A percentile compares a stretch with the other conserved stretches of the same genome.
Conservation (phyloP, 2,888 invertebrate species). For the Eubasilissa splendida region DNA sequence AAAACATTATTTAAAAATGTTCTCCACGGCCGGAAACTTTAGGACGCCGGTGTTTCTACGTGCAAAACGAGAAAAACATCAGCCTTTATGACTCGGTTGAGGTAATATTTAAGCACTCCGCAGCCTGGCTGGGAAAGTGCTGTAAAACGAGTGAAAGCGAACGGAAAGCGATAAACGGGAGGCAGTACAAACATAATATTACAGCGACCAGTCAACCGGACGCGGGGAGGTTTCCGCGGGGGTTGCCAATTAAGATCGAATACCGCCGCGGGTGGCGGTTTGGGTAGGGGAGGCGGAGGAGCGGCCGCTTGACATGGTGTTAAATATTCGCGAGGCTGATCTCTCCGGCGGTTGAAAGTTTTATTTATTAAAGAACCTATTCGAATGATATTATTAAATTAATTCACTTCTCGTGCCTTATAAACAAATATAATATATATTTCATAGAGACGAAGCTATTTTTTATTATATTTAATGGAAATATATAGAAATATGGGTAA, state of each 20-base stretch:
- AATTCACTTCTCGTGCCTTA: too few relatives aligned
- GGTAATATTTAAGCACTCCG: constrained; percentile 22
- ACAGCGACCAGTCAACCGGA: constrained; percentile 53
- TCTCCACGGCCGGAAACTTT: too few relatives aligned
- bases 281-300: not conserved
- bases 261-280: not conserved
- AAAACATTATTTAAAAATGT: too few relatives aligned
- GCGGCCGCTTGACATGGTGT: constrained; percentile 37
- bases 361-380: too few relatives aligned
- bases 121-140: constrained; percentile 30
- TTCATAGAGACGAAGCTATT: too few relatives aligned
- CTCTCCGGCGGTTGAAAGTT: too few relatives aligned
- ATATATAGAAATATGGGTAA: too few relatives aligned
- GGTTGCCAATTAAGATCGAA: constrained; percentile 58
- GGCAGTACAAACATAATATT: constrained; percentile 43
- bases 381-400: too few relatives aligned
- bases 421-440: too few relatives aligned
- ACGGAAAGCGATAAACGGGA: constrained; percentile 47
- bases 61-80: constrained; percentile 12
- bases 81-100: constrained; percentile 22
- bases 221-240: constrained; percentile 46
- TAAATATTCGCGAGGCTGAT: not conserved
- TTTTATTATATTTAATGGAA: too few relatives aligned
- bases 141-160: constrained; percentile 42
- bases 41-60: too few relatives aligned